Evolutionary conservation across 2,888 invertebrate species (phyloP), one percentile per base, ranked within the genome.

Genomic region (Trachelus troglodyta): DNA sequence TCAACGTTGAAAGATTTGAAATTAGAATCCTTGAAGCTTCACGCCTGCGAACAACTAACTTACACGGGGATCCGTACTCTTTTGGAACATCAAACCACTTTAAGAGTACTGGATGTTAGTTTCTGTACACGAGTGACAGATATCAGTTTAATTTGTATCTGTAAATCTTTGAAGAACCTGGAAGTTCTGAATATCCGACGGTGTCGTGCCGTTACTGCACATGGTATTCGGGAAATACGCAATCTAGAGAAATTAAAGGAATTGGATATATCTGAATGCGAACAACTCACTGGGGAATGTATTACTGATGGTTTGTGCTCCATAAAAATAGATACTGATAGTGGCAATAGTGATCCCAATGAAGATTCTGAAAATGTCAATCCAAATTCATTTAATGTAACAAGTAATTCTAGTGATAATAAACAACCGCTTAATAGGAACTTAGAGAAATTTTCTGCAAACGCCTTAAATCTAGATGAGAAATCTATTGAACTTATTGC

Each of bases 231-330:
- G 6, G 92, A 93, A 83, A 86, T 96, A 69, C 88, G 92, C 34
- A 93, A 93, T 78, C 89, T 96, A 11, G 92, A 92, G 75, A 92
- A 93, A 75, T 88, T 96, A 11, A 93, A 92, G 83, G 91, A 91
- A 31, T 88, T 96, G 74, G 95, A 96, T 87, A 93, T 96, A 75
- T 95, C 96, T 0, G 94, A 94, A 82, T 95, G 95, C 89, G 94
- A 94, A 88, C 92, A 93, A 77, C 92, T 96, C 37, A 94, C 94
- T 35, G 93, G 94, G 80, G 92, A 92, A 71, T 95, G 95, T 0
- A 91, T 96, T 40, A 92, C 93, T 78, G 92, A 93, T 74, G 95
- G 95, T 12, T 90, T 96, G 23, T 95, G 94, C 87, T 74, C 77
- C 0, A 75, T 69, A 1, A 73, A 75, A 31, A 68, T 11, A 33